A percentile compares a stretch with the other conserved stretches of the same genome.
phyloP scores from a whole-genome alignment of 2,888 invertebrate species.

The Strigamia transsilvanica region DNA sequence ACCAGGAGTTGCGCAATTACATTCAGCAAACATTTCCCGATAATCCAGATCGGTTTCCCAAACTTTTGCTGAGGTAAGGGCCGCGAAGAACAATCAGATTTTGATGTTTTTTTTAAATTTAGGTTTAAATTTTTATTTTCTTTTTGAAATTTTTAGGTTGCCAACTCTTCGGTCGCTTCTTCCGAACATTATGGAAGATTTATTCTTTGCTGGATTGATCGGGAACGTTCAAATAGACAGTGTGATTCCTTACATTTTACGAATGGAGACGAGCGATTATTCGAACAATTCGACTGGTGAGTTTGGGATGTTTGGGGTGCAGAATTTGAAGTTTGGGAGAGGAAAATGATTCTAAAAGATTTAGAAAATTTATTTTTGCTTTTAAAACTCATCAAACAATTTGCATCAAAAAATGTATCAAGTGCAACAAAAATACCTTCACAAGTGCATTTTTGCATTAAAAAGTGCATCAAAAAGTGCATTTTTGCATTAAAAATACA shows the following conservation, averaged over 20 bases:
- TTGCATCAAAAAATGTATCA: too few species aligned
- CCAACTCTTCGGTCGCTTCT: slow-evolving; percentile 72
- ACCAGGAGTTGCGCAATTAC: slow-evolving; percentile 70
- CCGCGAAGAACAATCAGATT: too few species aligned
- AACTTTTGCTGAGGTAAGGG: slow-evolving; percentile 61
- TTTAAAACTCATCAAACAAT: too few species aligned
- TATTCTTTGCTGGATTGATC: slow-evolving; percentile 90
- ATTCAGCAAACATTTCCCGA: slow-evolving; percentile 66
- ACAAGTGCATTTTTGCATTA: too few species aligned
- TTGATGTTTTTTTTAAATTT: neutral
- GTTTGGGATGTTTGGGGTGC: too few species aligned
- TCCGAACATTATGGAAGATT: slow-evolving; percentile 77
- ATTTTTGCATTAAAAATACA: too few species aligned
- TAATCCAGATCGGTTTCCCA: slow-evolving; percentile 69
- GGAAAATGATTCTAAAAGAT: too few species aligned
- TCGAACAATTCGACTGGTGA: slow-evolving; percentile 53
- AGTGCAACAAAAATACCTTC: too few species aligned
- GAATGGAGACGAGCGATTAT: slow-evolving; percentile 67
- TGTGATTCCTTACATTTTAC: slow-evolving; percentile 89
- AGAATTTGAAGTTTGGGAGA: too few species aligned
- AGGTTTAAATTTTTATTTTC: slow-evolving; percentile 43
- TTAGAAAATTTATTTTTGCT: too few species aligned
- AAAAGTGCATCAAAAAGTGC: too few species aligned
- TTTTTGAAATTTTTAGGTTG: slow-evolving; percentile 68
- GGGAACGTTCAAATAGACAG: slow-evolving; percentile 95